Evolutionary conservation across 1,140 invertebrate genomes (phyloP).

Genomic region (Trialeurodes vaporariorum): DNA sequence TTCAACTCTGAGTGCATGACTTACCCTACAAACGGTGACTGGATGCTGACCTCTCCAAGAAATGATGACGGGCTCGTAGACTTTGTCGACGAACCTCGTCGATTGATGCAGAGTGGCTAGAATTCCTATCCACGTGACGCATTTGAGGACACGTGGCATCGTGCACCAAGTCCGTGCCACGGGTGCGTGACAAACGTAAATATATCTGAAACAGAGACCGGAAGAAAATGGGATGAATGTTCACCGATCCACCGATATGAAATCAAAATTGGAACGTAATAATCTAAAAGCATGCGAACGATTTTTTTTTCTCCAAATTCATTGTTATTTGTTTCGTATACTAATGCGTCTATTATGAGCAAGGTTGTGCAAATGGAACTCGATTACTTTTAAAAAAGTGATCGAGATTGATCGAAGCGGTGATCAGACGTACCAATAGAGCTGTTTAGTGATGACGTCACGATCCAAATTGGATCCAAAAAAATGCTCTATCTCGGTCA

Average conservation of each 20-base stretch:
- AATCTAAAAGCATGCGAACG: too few relatives aligned
- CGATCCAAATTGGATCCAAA: too few relatives aligned
- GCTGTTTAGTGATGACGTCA: too few relatives aligned
- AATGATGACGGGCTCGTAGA: constrained; percentile 40
- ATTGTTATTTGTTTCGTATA: constrained; percentile 3
- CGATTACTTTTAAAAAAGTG: too few relatives aligned
- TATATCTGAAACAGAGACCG: constrained; percentile 48
- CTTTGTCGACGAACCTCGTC: constrained; percentile 61
- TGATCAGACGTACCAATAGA: too few relatives aligned
- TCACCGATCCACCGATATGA: too few relatives aligned
- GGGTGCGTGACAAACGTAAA: constrained; percentile 82
- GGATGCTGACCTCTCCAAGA: constrained; percentile 48
- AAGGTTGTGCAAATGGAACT: too few relatives aligned
- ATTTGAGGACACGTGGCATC: constrained; percentile 64
- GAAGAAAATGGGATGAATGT: too few relatives aligned
- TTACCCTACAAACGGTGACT: constrained; percentile 30
- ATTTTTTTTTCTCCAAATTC: constrained; percentile 6
- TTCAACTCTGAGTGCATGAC: constrained; percentile 10
- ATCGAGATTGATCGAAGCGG: too few relatives aligned
- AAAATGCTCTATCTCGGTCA: too few relatives aligned
- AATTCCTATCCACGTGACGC: constrained; percentile 59
- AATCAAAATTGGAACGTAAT: too few relatives aligned
- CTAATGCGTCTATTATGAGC: not conserved
- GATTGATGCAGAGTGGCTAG: constrained; percentile 65
- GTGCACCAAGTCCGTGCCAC: constrained; percentile 77